Evolutionary conservation across 2,888 invertebrate genomes (phyloP).

Genomic region (Plemyria rubiginata): DNA sequence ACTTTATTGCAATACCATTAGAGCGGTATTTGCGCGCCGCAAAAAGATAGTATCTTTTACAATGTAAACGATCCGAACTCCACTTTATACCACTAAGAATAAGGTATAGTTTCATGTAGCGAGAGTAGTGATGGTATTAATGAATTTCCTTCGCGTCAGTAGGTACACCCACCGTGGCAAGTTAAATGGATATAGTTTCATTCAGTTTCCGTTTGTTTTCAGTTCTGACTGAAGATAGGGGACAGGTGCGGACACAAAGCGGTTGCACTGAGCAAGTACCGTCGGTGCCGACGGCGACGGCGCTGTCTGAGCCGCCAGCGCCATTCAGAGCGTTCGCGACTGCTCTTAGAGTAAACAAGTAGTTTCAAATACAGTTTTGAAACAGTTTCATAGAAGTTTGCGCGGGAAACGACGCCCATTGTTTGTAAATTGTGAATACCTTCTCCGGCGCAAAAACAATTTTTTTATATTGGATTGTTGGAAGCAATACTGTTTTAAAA

Average conservation of each 20-base stretch:
- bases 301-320: too few relatives aligned
- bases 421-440: conserved; percentile 7
- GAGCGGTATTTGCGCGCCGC: conserved; percentile 22
- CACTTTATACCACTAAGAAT: conserved; percentile 13
- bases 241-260: conserved; percentile 26
- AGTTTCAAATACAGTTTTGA: conserved; percentile 13
- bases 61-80: conserved; percentile 2
- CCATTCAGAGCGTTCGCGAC: conserved; percentile 4
- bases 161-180: conserved; percentile 36
- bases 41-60: conserved; percentile 16
- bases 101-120: conserved; percentile 25
- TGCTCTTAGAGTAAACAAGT: conserved; percentile 5
- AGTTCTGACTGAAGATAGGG: conserved; percentile 24
- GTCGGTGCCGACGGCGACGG: not conserved
- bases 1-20: conserved; percentile 28
- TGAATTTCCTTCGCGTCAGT: conserved; percentile 38
- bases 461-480: conserved; percentile 1
- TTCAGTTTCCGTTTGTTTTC: conserved; percentile 41
- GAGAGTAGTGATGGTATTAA: conserved; percentile 38
- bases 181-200: conserved; percentile 50
- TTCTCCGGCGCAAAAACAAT: not conserved
- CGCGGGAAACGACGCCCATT: conserved; percentile 3
- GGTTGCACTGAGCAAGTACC: conserved; percentile 2
- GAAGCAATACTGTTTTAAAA: conserved; percentile 1
- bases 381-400: conserved; percentile 12